Evolutionary conservation across 2,888 invertebrate species (phyloP).

Genomic region (Iselma pallidipennis): DNA sequence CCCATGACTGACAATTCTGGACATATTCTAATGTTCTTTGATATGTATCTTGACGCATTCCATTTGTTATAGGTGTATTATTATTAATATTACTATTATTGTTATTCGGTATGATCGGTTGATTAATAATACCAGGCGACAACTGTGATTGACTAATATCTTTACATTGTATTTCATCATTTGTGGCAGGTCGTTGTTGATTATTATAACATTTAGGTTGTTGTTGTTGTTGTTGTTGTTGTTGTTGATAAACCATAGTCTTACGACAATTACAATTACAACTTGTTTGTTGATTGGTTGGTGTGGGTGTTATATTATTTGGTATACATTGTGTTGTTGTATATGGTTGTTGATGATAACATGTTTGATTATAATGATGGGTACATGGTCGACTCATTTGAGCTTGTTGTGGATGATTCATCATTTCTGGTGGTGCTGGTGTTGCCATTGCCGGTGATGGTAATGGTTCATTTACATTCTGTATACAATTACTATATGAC

Average conservation of each 20-base stretch:
- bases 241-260: constrained; percentile 33
- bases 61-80: constrained; percentile 44
- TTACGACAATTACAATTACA: constrained; percentile 44
- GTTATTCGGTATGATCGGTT: constrained; percentile 53
- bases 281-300: neutral
- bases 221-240: constrained; percentile 35
- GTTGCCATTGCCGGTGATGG: constrained; percentile 51
- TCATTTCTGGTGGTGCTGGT: constrained; percentile 47
- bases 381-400: constrained; percentile 51
- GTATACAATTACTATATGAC: constrained; percentile 38
- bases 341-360: constrained; percentile 28
- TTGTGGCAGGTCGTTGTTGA: constrained; percentile 27
- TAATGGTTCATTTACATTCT: constrained; percentile 44
- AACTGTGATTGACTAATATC: constrained; percentile 62
- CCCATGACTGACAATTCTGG: constrained; percentile 85
- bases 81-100: constrained; percentile 38
- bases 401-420: constrained; percentile 49
- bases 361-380: constrained; percentile 38
- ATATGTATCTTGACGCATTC: constrained; percentile 85
- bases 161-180: constrained; percentile 59
- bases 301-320: constrained; percentile 32
- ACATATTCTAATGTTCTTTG: constrained; percentile 90
- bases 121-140: constrained; percentile 53
- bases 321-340: constrained; percentile 31
- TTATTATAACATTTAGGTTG: constrained; percentile 36